phyloP scores from a whole-genome alignment of 2,113 vertebrate species.

The Charina bottae region DNA sequence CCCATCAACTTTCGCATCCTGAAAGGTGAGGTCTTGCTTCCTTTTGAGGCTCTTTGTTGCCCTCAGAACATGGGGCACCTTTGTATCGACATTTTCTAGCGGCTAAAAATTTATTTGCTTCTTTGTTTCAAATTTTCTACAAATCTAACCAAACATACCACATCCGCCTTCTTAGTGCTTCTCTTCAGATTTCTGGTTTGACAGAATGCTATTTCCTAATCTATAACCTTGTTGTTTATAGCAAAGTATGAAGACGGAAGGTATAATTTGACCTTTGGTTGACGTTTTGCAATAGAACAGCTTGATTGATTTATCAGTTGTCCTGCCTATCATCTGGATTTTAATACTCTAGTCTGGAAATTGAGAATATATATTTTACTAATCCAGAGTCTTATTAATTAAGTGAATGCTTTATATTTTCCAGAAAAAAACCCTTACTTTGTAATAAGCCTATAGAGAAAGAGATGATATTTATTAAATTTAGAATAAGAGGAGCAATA shows the following conservation, averaged over 20 bases:
- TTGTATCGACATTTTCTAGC: not conserved
- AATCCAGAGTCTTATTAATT: not conserved
- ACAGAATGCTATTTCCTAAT: not conserved
- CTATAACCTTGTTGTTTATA: not conserved
- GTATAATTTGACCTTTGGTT: not conserved
- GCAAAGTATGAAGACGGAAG: not conserved
- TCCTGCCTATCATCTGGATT: not conserved
- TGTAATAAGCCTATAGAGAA: not conserved
- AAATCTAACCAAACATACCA: not conserved
- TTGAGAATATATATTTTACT: not conserved
- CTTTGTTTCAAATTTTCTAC: not conserved
- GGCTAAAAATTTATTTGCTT: not conserved
- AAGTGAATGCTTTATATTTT: not conserved
- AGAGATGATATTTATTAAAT: not conserved
- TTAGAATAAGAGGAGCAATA: not conserved
- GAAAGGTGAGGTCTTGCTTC: not conserved
- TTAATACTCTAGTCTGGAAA: not conserved
- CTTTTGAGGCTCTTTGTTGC: not conserved
- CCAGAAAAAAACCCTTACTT: not conserved
- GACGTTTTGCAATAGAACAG: not conserved
- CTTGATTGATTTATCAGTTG: not conserved
- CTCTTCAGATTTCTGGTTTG: not conserved
- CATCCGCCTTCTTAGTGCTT: not conserved
- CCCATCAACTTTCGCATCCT: not conserved
- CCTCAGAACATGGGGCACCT: not conserved